These are phyloP conservation scores for Vimba vimba DNA, from an alignment of 2,113 vertebrate genomes.

Conservation along the genomic window DNA sequence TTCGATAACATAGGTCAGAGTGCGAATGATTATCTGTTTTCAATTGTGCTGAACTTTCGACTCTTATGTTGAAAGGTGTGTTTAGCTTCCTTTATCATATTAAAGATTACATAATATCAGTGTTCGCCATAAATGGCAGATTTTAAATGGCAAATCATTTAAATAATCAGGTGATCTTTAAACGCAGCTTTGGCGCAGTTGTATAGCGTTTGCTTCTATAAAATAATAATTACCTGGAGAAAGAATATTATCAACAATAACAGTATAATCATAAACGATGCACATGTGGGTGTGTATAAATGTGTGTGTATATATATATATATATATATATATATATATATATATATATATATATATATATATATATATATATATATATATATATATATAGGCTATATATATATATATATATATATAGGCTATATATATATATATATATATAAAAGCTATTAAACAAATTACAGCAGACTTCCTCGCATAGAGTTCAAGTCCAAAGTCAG, in stretches of 20 bases:
- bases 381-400: no score
- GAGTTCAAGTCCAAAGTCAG: conserved; percentile 28
- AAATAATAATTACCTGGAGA: background rate
- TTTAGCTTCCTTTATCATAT: background rate
- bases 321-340: no score
- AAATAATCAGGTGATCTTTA: background rate
- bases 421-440: no score
- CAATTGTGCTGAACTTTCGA: background rate
- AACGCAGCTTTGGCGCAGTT: background rate
- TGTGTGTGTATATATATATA: no score
- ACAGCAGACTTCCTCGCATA: background rate
- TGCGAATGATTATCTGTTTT: background rate
- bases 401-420: no score
- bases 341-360: no score
- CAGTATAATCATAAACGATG: no score
- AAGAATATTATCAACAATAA: no score
- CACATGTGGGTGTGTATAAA: no score
- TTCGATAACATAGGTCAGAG: background rate
- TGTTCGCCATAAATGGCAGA: background rate
- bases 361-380: no score
- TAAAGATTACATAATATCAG: background rate
- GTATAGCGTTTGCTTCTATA: background rate
- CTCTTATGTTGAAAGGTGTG: background rate
- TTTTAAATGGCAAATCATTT: background rate
- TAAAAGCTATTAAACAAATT: no score